Conservation (phyloP, 1,140 invertebrate species). For the Achroia grisella region DNA sequence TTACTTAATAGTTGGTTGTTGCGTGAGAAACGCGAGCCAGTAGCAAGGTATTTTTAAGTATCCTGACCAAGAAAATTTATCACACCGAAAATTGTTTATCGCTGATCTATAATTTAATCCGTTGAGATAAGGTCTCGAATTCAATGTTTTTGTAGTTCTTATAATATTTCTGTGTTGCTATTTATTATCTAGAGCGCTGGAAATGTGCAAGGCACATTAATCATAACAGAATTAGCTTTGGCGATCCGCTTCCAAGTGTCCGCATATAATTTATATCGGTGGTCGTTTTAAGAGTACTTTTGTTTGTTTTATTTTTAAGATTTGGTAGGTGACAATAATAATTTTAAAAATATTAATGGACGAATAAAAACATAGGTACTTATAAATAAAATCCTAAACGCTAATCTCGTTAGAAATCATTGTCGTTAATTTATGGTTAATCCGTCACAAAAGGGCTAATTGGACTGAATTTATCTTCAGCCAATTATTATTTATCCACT, state of each 20-base stretch:
- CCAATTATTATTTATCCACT: too few relatives aligned
- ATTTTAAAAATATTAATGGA: too few relatives aligned
- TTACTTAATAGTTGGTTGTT: slow-evolving; percentile 17
- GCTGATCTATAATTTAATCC: background rate
- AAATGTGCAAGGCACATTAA: slow-evolving; percentile 68
- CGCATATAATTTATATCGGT: slow-evolving; percentile 57
- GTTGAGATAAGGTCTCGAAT: slow-evolving; percentile 25
- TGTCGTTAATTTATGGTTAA: too few relatives aligned
- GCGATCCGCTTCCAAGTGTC: slow-evolving; percentile 68
- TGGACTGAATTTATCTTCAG: too few relatives aligned
- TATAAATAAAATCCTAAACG: too few relatives aligned
- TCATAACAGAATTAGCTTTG: slow-evolving; percentile 72
- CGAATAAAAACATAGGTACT: too few relatives aligned
- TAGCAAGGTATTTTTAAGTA: slow-evolving; percentile 55
- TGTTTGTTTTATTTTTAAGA: slow-evolving; percentile 8
- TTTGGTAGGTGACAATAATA: background rate
- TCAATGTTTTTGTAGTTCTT: slow-evolving; percentile 1
- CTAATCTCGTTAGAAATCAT: too few relatives aligned
- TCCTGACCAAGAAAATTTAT: background rate
- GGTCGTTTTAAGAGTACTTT: slow-evolving; percentile 24
- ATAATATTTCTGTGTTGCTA: slow-evolving; percentile 22
- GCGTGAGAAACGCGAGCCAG: slow-evolving; percentile 69
- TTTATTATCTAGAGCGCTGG: slow-evolving; percentile 49
- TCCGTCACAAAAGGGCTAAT: too few relatives aligned
- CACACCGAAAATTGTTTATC: too few relatives aligned